phyloP scores from a whole-genome alignment of 92 coral and sea anemone species.

The Palythoa heliodiscus region DNA sequence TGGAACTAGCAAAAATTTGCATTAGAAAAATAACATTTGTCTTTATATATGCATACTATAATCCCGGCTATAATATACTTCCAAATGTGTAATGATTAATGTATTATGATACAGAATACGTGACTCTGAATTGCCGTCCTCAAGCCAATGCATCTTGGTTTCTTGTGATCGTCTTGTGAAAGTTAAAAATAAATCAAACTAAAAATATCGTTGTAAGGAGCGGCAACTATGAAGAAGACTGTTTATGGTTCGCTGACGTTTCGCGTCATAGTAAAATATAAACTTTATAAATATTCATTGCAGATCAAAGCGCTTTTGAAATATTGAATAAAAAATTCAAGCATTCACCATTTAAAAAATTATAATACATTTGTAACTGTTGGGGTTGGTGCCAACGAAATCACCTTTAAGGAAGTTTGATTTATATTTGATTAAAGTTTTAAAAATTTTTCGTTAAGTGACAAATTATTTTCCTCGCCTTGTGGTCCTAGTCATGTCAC shows the following conservation, averaged over 20 bases:
- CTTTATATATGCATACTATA: too few species aligned
- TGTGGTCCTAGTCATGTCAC: not conserved
- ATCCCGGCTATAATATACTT: too few species aligned
- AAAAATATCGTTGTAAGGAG: too few species aligned
- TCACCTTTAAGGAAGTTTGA: not conserved
- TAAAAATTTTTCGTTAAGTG: not conserved
- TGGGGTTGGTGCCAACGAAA: not conserved
- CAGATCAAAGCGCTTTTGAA: not conserved
- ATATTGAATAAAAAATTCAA: not conserved
- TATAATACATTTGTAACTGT: not conserved
- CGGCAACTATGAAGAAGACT: not conserved
- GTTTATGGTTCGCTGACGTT: conserved; percentile 24
- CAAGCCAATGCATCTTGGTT: too few species aligned
- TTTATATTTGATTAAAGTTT: not conserved
- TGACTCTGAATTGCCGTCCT: too few species aligned
- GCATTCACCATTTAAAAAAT: not conserved
- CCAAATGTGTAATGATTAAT: too few species aligned
- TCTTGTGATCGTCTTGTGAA: too few species aligned
- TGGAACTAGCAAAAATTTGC: too few species aligned
- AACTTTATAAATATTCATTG: conserved; percentile 9
- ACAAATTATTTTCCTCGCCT: too few species aligned
- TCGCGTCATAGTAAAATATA: not conserved
- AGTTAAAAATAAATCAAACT: too few species aligned
- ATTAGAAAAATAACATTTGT: too few species aligned
- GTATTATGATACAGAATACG: too few species aligned